Base-by-base conservation (phyloP, 2,888 invertebrate species). In the Ceraclea dissimilis region DNA sequence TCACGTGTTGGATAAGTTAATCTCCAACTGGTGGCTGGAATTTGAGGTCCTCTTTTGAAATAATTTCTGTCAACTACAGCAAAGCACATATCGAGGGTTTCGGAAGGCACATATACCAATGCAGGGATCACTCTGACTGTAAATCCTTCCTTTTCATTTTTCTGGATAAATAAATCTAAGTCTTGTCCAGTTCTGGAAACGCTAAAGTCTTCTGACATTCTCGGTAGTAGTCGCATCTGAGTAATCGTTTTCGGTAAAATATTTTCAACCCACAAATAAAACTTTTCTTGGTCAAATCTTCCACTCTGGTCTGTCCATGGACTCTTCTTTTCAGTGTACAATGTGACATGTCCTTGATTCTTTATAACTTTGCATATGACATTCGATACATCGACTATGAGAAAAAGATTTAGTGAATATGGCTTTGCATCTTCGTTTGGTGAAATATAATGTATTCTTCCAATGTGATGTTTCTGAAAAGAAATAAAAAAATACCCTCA, bases 41-140 rank as follows among this genome's bases (percentile, higher is more conserved):
- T 19, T 19, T 47, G 2, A 17, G 6, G 8, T 6, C 19, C 18
- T 4, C 18, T 11, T 19, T 5, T 17, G 13, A 47, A 47, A 19
- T 47, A 47, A 19, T 47, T 47, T 47, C 47, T 47, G 20, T 47
- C 18, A 4, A 47, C 47, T 17, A 47, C 11, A 47, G 47, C 47
- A 18, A 47, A 47, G 13, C 47, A 47, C 4, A 5, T 19, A 17
- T 19, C 47, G 5, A 26, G 10, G 10, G 26, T 26, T 17, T 47
- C 20, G 47, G 2, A 6, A 43, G n/a, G 43, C 4, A 6, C 18
- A 11, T 18, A 47, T 4, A 47, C 47, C 11, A 47, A 11, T 17
- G 47, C 47, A 18, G 47, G 47, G 18, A 47, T 47, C 6, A 47
- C 13, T 11, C 18, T 47, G 13, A 47, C 18, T 5, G 6, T 6